A percentile compares a stretch with the other conserved stretches of the same genome.
phyloP scores from a whole-genome alignment of 2,888 invertebrate species.

The Dynastes maya region DNA sequence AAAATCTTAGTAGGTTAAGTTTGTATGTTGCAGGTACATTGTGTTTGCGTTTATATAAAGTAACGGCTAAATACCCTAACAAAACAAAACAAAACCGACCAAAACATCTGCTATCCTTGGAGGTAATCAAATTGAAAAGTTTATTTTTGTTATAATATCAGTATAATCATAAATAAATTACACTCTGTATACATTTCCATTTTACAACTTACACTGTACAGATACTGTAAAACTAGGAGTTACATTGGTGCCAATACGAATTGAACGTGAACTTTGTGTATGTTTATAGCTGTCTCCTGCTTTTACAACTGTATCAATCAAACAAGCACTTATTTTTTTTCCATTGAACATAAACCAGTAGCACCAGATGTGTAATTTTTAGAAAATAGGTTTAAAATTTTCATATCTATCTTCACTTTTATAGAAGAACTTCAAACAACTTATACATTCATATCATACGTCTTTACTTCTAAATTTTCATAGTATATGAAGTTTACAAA shows the following conservation, averaged over 20 bases:
- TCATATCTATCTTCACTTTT: no score
- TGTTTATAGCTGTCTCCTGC: slow-evolving; percentile 4
- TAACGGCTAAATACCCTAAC: not conserved
- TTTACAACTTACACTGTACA: not conserved
- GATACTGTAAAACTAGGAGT: not conserved
- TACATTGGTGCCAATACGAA: not conserved
- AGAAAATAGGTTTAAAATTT: not conserved
- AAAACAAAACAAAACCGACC: not conserved
- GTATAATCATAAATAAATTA: no score
- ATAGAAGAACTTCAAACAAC: no score
- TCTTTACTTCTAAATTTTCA: no score
- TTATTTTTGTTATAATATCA: no score
- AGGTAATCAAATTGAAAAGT: slow-evolving; percentile 15
- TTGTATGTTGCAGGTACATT: not conserved
- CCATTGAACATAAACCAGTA: not conserved
- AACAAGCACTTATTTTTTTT: slow-evolving; percentile 4
- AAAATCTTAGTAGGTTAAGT: not conserved
- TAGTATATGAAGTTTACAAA: no score
- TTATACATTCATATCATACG: no score
- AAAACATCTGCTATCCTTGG: not conserved
- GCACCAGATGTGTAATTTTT: not conserved
- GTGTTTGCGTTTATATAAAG: not conserved
- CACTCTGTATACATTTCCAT: no score
- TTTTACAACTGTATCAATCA: slow-evolving; percentile 21
- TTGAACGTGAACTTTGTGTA: not conserved